Evolutionary conservation across 2,888 invertebrate genomes (phyloP).

Genomic region (Morpho achilles): DNA sequence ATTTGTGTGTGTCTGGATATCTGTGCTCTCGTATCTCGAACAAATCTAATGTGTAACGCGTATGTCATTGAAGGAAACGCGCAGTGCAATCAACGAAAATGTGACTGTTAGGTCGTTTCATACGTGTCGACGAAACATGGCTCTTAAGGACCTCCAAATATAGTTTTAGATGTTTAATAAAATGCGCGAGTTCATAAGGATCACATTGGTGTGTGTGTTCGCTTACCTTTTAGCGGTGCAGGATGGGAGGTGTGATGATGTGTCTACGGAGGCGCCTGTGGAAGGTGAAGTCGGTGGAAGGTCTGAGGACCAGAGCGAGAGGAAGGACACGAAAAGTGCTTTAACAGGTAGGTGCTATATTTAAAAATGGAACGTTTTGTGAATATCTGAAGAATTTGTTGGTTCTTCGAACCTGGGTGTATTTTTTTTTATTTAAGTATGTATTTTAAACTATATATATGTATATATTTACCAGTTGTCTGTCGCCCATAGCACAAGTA

Average conservation of each 20-base stretch:
- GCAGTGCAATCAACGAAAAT: constrained; percentile 60
- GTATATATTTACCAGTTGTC: no score
- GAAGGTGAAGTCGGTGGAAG: constrained; percentile 36
- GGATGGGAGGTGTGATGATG: constrained; percentile 51
- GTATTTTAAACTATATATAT: no score
- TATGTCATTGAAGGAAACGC: constrained; percentile 47
- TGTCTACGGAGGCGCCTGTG: constrained; percentile 33
- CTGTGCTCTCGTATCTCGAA: constrained; percentile 9
- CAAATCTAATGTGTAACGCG: constrained; percentile 12
- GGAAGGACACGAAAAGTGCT: constrained; percentile 52
- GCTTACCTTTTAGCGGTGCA: constrained; percentile 51
- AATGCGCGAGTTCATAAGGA: constrained; percentile 67
- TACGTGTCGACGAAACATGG: constrained; percentile 55
- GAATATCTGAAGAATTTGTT: no score
- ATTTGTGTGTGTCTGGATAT: constrained; percentile 25
- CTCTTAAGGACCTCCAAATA: constrained; percentile 43
- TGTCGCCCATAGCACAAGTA: no score
- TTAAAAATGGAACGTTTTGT: no score
- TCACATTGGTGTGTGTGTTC: constrained; percentile 61
- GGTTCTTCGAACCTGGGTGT: no score
- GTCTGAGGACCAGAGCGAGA: constrained; percentile 42
- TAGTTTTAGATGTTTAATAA: constrained; percentile 47
- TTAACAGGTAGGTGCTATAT: constrained; percentile 47
- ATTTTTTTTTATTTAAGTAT: no score
- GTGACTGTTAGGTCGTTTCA: constrained; percentile 57